Percentiles rank a stretch among this genome's conserved stretches.
Evolutionary conservation across 2,888 invertebrate species (phyloP).

Genomic region (Cosmia pyralina): DNA sequence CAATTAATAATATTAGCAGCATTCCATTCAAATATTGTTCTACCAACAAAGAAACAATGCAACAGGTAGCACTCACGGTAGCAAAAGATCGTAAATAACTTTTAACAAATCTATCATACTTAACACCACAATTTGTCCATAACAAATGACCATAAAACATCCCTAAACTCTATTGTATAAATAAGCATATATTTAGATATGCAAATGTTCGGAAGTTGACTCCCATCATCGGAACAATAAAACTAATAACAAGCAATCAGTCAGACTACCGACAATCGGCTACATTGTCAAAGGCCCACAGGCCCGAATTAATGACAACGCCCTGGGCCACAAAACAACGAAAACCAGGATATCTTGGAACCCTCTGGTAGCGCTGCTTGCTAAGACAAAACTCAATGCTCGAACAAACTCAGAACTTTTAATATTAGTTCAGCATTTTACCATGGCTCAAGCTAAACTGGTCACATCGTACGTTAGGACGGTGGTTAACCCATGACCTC

Average conservation of each 20-base stretch:
- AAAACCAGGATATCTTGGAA: slow-evolving; percentile 24
- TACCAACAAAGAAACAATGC: slow-evolving; percentile 13
- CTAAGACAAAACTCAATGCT: neutral
- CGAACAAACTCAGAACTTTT: neutral
- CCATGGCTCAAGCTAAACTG: slow-evolving; percentile 12
- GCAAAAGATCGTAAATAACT: slow-evolving; percentile 29
- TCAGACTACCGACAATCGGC: slow-evolving; percentile 45
- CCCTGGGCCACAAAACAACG: slow-evolving; percentile 25
- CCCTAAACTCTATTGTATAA: slow-evolving; percentile 53
- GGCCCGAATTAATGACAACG: slow-evolving; percentile 16
- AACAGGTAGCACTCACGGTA: slow-evolving; percentile 35
- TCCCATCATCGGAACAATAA: slow-evolving; percentile 56
- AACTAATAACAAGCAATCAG: slow-evolving; percentile 46
- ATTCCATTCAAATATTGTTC: neutral
- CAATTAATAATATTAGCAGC: neutral
- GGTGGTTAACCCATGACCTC: slow-evolving; percentile 56
- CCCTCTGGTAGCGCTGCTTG: neutral
- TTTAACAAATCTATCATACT: slow-evolving; percentile 28
- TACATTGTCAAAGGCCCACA: slow-evolving; percentile 47
- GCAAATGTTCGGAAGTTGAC: slow-evolving; percentile 57
- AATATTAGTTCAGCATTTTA: neutral
- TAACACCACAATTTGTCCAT: slow-evolving; percentile 17
- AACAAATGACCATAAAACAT: slow-evolving; percentile 42
- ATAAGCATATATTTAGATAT: slow-evolving; percentile 50
- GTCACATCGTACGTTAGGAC: slow-evolving; percentile 3